phyloP scores from a whole-genome alignment of 2,888 invertebrate species.

The Cephus pulcher region DNA sequence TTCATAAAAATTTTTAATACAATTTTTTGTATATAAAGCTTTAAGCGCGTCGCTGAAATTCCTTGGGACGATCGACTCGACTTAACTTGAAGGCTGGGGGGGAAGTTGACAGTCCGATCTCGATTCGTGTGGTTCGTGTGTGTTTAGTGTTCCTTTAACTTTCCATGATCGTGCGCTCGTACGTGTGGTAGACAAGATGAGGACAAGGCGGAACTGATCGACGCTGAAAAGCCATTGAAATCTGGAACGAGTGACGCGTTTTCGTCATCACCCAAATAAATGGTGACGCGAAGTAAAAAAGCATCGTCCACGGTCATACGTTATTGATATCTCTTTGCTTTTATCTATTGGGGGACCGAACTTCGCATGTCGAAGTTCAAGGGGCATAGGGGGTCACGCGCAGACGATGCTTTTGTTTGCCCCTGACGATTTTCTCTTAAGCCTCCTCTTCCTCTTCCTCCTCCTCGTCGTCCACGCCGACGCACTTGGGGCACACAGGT shows the following conservation, averaged over 20 bases:
- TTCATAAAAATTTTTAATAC: not conserved
- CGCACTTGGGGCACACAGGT: slow-evolving; percentile 94
- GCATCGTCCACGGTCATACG: not conserved
- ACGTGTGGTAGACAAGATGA: not conserved
- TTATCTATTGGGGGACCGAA: slow-evolving; percentile 20
- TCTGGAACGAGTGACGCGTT: not conserved
- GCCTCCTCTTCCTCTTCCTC: slow-evolving; percentile 66
- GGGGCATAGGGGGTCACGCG: slow-evolving; percentile 39
- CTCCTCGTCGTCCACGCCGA: slow-evolving; percentile 90
- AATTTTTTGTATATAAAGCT: not conserved
- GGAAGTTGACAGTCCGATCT: not conserved
- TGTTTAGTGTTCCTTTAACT: not conserved
- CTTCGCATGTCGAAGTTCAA: slow-evolving; percentile 51
- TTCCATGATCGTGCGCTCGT: not conserved
- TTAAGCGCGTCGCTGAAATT: not conserved
- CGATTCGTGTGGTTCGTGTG: not conserved
- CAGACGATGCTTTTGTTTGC: not conserved
- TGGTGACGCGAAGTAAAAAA: not conserved
- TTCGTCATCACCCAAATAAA: not conserved
- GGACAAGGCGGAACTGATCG: not conserved
- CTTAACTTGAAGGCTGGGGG: not conserved
- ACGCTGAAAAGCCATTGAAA: not conserved
- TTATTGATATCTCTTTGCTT: not conserved
- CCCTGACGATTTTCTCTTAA: not conserved
- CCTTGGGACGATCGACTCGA: not conserved